Percentiles rank a stretch among this genome's conserved stretches.
Conservation (phyloP, 2,797 vertebrate genomes). For the Atherinosoma microstoma region DNA sequence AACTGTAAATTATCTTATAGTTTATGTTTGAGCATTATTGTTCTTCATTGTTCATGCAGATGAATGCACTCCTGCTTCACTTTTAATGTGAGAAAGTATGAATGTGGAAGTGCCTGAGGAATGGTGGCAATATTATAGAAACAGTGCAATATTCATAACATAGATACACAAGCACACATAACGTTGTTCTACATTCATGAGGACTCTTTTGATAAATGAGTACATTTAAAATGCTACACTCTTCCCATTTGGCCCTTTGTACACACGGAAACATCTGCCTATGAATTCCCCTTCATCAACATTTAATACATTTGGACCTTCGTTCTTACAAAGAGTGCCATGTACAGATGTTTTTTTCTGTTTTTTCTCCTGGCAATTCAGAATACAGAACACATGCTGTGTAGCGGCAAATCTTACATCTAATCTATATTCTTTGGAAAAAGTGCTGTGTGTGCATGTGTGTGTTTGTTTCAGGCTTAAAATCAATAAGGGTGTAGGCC, state of each 20-base stretch:
- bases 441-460: slow-evolving; percentile 40
- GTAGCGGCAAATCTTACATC: slow-evolving; percentile 23
- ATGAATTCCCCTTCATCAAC: slow-evolving; percentile 1
- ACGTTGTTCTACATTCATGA: neutral
- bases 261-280: neutral
- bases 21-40: too few species aligned
- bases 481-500: slow-evolving; percentile 69
- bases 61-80: neutral
- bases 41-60: neutral
- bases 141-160: neutral
- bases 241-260: neutral
- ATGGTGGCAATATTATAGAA: slow-evolving; percentile 33
- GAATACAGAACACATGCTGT: slow-evolving; percentile 6
- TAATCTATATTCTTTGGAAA: slow-evolving; percentile 38
- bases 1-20: neutral
- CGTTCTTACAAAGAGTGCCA: neutral
- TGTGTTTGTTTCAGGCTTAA: slow-evolving; percentile 28
- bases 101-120: slow-evolving; percentile 22
- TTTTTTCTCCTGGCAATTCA: neutral
- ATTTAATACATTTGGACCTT: neutral
- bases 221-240: neutral
- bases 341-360: neutral
- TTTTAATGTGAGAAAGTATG: slow-evolving; percentile 18
- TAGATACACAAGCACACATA: neutral
- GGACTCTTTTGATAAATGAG: neutral